Evolutionary conservation across 2,888 invertebrate genomes (phyloP), one percentile per base, ranked within the genome.

Genomic region (Itoplectis maculator): DNA sequence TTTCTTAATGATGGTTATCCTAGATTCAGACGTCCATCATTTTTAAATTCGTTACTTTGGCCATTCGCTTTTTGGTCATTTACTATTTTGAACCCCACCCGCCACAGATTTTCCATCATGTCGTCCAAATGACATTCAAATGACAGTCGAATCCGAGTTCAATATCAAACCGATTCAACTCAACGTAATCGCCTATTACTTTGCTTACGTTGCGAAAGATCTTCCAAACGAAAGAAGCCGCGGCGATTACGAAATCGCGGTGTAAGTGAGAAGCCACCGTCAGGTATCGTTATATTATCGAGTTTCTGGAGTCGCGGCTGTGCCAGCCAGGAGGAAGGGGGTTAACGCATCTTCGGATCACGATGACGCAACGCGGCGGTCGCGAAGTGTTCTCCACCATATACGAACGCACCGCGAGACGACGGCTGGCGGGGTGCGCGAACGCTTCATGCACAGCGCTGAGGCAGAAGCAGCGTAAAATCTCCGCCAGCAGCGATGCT

Each of bases 401-500:
- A 56, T 73, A 79, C 79, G 76, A 79, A 68, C 54, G 72, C 76
- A 70, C 72, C 42, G 47, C 11, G 47, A 47, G 29, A 13, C 23
- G 23, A 18, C 59, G 72, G 3, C n/a, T n/a, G n/a, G 35, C 42
- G 56, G 42, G 54, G 42, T 45, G 18, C 47, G 15, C 37, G 65
- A 65, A 40, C 37, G 47, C 61, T 49, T 18, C 68, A 49, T 74
- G n/a, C n/a, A n/a, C 68, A 20, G 74, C 45, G 74, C 45, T 45
- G 70, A 81, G 49, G 65, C 80, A 76, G 66, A 76, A 72, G 76
- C 74, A 15, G 63, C 45, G 42, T 65, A 72, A 81, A 69, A 51
- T 29, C 56, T 15, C 13, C 29, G 61, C 49, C 83, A n/a, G 82
- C 40, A 75, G 78, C 76, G 40, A 66, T 69, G 74, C 82, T 81